Percentiles rank a stretch among this genome's conserved stretches.
These are phyloP conservation scores for Metalampra italica DNA, from an alignment of 2,888 invertebrate species.

Conservation along the genomic window DNA sequence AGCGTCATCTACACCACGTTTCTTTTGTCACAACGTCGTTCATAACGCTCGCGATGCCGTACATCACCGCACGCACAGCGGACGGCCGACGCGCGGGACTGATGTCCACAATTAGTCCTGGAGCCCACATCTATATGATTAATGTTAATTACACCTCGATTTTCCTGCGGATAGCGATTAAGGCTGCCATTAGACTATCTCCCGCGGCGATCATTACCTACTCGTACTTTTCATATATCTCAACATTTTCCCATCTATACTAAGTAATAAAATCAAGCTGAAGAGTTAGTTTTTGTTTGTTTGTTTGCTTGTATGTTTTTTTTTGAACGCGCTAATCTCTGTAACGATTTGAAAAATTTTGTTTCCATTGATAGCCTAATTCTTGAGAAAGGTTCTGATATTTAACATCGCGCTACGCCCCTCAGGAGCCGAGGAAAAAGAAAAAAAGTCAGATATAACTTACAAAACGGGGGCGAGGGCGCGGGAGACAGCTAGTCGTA, in stretches of 20 bases:
- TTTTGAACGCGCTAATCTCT: no score
- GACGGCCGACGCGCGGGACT: constrained; percentile 32
- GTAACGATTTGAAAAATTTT: no score
- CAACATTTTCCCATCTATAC: constrained; percentile 4
- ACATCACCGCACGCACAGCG: constrained; percentile 24
- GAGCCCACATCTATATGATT: constrained; percentile 61
- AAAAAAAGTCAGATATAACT: no score
- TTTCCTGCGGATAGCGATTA: constrained; percentile 58
- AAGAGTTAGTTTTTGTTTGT: no score
- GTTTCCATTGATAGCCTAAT: no score
- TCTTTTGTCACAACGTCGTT: constrained; percentile 51
- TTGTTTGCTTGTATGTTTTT: no score
- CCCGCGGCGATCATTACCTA: constrained; percentile 58
- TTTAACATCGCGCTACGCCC: no score
- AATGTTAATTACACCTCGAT: constrained; percentile 70
- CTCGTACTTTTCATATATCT: constrained; percentile 30
- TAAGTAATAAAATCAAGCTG: no score
- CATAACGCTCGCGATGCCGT: constrained; percentile 31
- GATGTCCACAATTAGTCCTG: constrained; percentile 60
- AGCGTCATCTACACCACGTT: constrained; percentile 47
- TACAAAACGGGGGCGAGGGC: no score
- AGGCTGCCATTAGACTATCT: constrained; percentile 56
- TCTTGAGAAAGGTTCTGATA: no score
- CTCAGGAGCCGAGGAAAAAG: no score
- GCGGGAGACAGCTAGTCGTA: no score